Evolutionary conservation across 2,888 invertebrate species (phyloP), one percentile per base, ranked within the genome.

Genomic region (Netelia melanura): DNA sequence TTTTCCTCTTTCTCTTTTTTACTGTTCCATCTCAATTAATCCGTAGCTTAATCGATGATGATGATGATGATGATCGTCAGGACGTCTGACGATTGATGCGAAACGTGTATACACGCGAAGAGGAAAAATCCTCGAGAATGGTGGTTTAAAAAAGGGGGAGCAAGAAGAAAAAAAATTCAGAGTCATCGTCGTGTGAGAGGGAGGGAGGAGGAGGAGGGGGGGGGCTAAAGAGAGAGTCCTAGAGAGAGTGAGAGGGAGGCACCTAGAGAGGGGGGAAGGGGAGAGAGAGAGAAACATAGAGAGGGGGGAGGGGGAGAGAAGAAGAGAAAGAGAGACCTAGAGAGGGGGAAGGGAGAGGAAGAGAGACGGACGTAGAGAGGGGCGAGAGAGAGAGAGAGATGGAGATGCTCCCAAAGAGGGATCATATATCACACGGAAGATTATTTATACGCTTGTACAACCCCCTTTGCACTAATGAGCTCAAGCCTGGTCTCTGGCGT

Each of bases 361-460:
- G 43, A 56, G 61, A 64, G 72, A 62, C 10, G 23, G 79, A 65
- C 48, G 56, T 23, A 44, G 54, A 67, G 82, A 80, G 82, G 68
- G 82, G n/a, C n/a, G 21, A 52, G 52, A 65, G 17, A 9, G 62
- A 71, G 9, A 64, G 43, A 56, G 61, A 64, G 72, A 62, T 21
- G 23, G 79, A 65, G 72, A 80, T 77, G 75, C 65, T 61, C 48
- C 64, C 38, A 44, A 61, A 67, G 82, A 80, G 82, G 68, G 82
- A 83, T 85, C 85, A 80, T 85, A 85, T 85, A 85, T 85, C 85
- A 85, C 85, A 72, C 62, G 54, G 83, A 70, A 83, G 85, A 85
- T 85, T 85, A 85, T 85, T 85, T 85, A 85, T 85, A 85, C 85
- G 85, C 85, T 83, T 80, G 82, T 82, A 81, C 76, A 76, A 80